A percentile compares a stretch with the other conserved stretches of the same genome.
Evolutionary conservation across 2,113 vertebrate species (phyloP).

Genomic region (Pagrus major): DNA sequence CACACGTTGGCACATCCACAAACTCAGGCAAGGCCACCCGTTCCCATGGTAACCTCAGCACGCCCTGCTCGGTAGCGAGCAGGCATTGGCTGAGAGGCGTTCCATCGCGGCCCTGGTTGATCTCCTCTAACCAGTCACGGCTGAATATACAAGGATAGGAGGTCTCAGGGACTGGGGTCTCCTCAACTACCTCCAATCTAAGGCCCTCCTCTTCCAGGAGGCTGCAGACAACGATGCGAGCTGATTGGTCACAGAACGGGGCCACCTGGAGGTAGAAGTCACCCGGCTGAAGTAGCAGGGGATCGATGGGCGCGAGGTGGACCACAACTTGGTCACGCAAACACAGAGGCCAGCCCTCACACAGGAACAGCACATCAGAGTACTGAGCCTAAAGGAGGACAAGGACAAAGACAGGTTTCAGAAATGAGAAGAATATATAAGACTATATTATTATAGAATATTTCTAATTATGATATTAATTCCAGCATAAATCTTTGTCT

Average conservation of each 20-base stretch:
- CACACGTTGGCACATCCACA: conserved; percentile 68
- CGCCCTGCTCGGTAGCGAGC: conserved; percentile 85
- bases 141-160: conserved; percentile 88
- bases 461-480: not conserved
- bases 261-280: conserved; percentile 94
- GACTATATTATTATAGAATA: too few species aligned
- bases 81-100: conserved; percentile 85
- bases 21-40: conserved; percentile 88
- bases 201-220: conserved; percentile 85
- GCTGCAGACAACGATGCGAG: conserved; percentile 86
- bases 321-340: conserved; percentile 87
- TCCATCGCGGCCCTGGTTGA: conserved; percentile 82
- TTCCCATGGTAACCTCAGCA: conserved; percentile 87
- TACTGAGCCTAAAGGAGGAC: conserved; percentile 85
- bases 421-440: not conserved
- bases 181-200: conserved; percentile 76
- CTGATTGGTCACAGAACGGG: conserved; percentile 85
- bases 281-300: conserved; percentile 85
- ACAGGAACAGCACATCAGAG: conserved; percentile 86
- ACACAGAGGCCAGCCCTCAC: conserved; percentile 94
- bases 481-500: not conserved
- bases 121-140: conserved; percentile 85
- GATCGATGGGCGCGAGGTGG: conserved; percentile 87
- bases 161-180: conserved; percentile 82
- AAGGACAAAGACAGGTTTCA: not conserved